Base-by-base conservation (phyloP, 1,140 invertebrate genomes). In the Saxidomus purpurata region DNA sequence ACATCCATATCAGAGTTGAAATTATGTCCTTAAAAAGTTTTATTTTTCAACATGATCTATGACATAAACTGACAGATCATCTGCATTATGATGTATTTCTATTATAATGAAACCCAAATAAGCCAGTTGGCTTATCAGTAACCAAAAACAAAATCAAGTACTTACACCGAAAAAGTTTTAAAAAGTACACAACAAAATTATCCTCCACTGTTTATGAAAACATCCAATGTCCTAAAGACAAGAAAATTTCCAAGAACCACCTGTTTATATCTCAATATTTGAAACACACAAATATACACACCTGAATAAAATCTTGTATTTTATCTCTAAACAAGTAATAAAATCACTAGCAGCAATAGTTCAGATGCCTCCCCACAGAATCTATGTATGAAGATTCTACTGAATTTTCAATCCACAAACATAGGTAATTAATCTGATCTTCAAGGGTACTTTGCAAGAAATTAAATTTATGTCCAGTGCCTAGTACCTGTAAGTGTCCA, bases 261-360 rank as follows among this genome's bases (percentile, higher is more conserved):
- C 67, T 71, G 67, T 38, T n/a, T 71, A 0, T 38, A 71, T 36
- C 67, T 71, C 36, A 71, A 28, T 9, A 71, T 63, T 63, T 63
- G 19, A 63, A 63, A 63, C 52, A 63, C 59, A 28, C n/a, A 63
- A 8, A 63, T 8, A 63, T 8, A 43, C 15, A 43, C 15, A 43
- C 43, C 43, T 28, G 63, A 3, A 1, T n/a, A 36, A 38, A 40
- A 71, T 71, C 67, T 71, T 71, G 34, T 71, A 71, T 36, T 71
- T 71, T 71, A 71, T 71, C 67, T 31, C 22, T 71, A 40, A 71
- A 71, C 67, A 36, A 71, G 67, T n/a, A 71, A 71, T 71, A 71
- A 40, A 71, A 38, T 40, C 34, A 36, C 67, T 71, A 38, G 34
- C 67, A 22, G 36, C 67, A 36, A 71, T 71, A 71, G n/a, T 71